Conservation (phyloP, 2,113 vertebrate species). For the Eptesicus fuscus region DNA sequence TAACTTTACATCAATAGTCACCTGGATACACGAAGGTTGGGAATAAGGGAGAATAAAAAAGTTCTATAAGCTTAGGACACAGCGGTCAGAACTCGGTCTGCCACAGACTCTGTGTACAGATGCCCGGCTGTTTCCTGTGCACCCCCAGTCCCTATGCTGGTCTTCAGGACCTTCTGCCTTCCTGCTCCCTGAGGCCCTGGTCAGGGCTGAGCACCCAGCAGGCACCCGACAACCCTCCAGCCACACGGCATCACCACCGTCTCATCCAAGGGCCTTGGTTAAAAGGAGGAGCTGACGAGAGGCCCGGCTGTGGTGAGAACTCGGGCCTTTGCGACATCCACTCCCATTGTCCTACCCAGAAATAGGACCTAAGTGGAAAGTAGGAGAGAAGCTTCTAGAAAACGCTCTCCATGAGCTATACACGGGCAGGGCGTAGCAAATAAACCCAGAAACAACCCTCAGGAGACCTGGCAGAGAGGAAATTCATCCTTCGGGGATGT, state of each 20-base stretch:
- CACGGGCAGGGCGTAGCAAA: neutral
- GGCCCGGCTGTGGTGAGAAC: neutral
- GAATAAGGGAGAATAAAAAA: neutral
- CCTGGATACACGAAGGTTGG: neutral
- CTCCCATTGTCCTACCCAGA: neutral
- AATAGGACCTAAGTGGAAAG: neutral
- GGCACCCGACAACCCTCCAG: neutral
- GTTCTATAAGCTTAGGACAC: neutral
- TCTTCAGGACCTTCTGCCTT: neutral
- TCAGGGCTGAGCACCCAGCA: neutral
- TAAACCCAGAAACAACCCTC: neutral
- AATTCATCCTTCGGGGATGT: neutral
- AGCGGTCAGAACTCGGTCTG: neutral
- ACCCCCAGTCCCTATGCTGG: neutral
- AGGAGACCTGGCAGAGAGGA: neutral
- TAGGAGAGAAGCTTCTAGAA: neutral
- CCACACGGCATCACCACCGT: neutral
- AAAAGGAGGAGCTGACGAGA: neutral
- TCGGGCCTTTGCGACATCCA: neutral
- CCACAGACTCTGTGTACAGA: neutral
- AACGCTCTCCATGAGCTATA: neutral
- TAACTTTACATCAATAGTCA: neutral
- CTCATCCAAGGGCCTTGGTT: neutral
- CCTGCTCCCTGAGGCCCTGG: neutral
- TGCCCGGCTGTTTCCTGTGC: rapidly evolving